phyloP scores from a whole-genome alignment of 2,888 invertebrate genomes.

The Melangyna quadrimaculata region DNA sequence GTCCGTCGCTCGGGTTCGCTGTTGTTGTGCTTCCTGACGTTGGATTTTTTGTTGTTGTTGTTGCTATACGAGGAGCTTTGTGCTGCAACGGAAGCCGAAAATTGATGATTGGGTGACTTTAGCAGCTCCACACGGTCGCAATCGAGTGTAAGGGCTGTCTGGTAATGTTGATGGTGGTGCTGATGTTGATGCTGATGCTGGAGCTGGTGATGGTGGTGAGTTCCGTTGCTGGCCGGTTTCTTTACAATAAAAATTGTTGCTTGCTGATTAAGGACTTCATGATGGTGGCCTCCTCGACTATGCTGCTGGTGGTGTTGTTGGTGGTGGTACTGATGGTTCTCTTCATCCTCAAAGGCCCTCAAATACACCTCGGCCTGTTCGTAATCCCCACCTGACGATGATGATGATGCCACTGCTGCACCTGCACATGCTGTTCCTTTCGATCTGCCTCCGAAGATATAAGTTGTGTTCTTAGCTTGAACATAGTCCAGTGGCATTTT shows the following conservation, averaged over 20 bases:
- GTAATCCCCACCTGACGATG: slow-evolving; percentile 40
- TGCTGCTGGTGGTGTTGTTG: slow-evolving; percentile 56
- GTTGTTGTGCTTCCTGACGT: slow-evolving; percentile 54
- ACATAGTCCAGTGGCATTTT: slow-evolving; percentile 71
- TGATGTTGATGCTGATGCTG: background rate
- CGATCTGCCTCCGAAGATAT: slow-evolving; percentile 51
- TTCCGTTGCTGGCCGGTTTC: slow-evolving; percentile 36
- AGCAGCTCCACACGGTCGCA: slow-evolving; percentile 70
- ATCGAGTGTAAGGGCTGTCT: slow-evolving; percentile 67
- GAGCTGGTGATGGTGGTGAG: slow-evolving; percentile 45
- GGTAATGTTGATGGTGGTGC: background rate
- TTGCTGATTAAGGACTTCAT: slow-evolving; percentile 66
- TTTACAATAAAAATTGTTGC: slow-evolving; percentile 68
- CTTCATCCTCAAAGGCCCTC: slow-evolving; percentile 54
- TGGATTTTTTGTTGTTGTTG: slow-evolving; percentile 21
- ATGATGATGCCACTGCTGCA: slow-evolving; percentile 15
- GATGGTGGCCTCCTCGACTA: background rate
- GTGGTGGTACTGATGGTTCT: slow-evolving; percentile 50
- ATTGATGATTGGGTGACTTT: slow-evolving; percentile 73
- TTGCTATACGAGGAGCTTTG: slow-evolving; percentile 21
- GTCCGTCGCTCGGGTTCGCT: slow-evolving; percentile 14
- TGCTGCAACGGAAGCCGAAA: slow-evolving; percentile 56
- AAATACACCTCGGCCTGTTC: slow-evolving; percentile 53
- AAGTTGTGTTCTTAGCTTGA: slow-evolving; percentile 65
- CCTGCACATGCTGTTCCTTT: slow-evolving; percentile 36